Percentiles rank a stretch among this genome's conserved stretches.
Evolutionary conservation across 2,113 vertebrate genomes (phyloP).

Genomic region (Burhinus bistriatus): DNA sequence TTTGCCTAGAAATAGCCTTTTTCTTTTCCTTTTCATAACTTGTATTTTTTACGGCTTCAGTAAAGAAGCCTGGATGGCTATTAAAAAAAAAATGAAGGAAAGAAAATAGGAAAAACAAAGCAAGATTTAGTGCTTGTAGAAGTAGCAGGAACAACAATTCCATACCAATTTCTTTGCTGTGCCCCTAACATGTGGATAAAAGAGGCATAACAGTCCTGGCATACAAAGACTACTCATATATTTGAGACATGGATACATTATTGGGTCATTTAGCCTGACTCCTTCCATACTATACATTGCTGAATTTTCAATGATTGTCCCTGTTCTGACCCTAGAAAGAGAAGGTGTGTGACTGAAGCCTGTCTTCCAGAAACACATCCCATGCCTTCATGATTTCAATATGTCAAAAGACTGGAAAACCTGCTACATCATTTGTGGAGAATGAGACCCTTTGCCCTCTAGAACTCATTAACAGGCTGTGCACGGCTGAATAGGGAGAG

Average conservation of each 20-base stretch:
- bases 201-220: not conserved
- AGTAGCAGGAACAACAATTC: not conserved
- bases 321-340: not conserved
- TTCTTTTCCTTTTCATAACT: constrained; percentile 32
- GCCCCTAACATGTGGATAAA: not conserved
- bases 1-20: constrained; percentile 10
- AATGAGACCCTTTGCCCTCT: not conserved
- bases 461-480: not conserved
- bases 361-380: not conserved
- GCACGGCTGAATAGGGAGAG: not conserved
- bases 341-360: not conserved
- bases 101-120: constrained; percentile 46
- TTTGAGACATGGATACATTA: not conserved
- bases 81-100: constrained; percentile 31
- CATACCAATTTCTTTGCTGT: not conserved
- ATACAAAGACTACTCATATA: not conserved
- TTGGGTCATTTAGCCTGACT: not conserved
- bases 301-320: not conserved
- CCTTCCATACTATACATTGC: not conserved
- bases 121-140: constrained; percentile 33
- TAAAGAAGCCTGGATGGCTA: constrained; percentile 36
- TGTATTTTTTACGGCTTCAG: constrained; percentile 41
- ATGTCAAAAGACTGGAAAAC: not conserved
- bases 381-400: not conserved
- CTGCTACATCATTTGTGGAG: not conserved